Base-by-base conservation (phyloP, 2,113 vertebrate species). In the Ceyx melanurus region DNA sequence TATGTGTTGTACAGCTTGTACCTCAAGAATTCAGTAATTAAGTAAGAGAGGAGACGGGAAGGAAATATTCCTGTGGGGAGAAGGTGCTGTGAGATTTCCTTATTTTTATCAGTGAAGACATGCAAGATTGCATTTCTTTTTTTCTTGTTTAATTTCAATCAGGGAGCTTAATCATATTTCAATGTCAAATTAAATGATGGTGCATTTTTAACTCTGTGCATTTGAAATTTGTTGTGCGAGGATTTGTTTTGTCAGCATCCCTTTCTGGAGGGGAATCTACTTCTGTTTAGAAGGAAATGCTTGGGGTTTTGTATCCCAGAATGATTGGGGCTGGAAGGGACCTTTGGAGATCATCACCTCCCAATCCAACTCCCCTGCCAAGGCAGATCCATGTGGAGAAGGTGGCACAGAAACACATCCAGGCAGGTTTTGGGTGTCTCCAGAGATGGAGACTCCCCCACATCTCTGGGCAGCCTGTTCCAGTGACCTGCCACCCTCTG, bases 91-190 rank as follows among this genome's bases (percentile, higher is more conserved):
- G 56, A 86, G 68, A 19, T 81, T 95, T 90, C 46, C 43, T 77
- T 94, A 28, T 62, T 82, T 95, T 91, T 82, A 58, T 88, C 68
- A 46, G 33, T 65, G 33, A 51, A 79, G 77, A 82, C 37, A 21
- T 46, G 26, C 61, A 86, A 86, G 57, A 78, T 35, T 89, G 62
- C 35, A 56, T 2, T 72, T 93, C 16, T 51, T 56, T 92, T 61
- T 65, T 93, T 75, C 20, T 67, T 89, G 42, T 65, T 88, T 75
- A 92, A 87, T 91, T 94, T 92, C 40, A 78, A 22, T 90, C 48
- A 67, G 15, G 20, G 19, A 87, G 22, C 15, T 78, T 92, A 89
- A 78, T 89, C n/a, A 25, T 88, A 88, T 86, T 87, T 81, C 72
- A 82, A 26, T 82, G 33, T 76, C 53, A 82, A 87, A 56, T 78